Percentiles rank a stretch among this genome's conserved stretches.
phyloP scores from a whole-genome alignment of 2,113 vertebrate species.

The Toxotes chatareus region DNA sequence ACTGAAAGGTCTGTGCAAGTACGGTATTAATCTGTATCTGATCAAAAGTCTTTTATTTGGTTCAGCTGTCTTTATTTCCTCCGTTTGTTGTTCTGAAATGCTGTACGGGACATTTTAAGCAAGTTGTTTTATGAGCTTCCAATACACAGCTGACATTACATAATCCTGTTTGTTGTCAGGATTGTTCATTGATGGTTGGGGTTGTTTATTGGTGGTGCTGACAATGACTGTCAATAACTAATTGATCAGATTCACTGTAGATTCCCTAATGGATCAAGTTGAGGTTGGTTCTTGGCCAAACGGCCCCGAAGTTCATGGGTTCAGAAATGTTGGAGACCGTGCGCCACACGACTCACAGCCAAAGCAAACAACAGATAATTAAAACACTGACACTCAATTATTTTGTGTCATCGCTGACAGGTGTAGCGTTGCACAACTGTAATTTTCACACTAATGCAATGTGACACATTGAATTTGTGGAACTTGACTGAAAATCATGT shows the following conservation, averaged over 20 bases:
- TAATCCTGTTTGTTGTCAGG: slow-evolving; percentile 37
- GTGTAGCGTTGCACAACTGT: no score
- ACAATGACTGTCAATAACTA: slow-evolving; percentile 18
- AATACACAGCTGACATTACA: slow-evolving; percentile 32
- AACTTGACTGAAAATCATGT: no score
- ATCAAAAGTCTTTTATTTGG: slow-evolving; percentile 2
- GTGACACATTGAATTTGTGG: no score
- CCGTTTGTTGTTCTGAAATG: not conserved
- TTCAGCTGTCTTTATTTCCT: not conserved
- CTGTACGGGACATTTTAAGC: slow-evolving; percentile 26
- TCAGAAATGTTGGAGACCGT: not conserved
- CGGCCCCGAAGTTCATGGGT: not conserved
- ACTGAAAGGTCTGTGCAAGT: not conserved
- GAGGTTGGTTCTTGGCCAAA: not conserved
- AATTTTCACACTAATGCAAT: no score
- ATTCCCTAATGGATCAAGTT: not conserved
- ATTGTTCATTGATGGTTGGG: not conserved
- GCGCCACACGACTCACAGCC: no score
- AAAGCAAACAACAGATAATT: no score
- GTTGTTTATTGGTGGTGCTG: not conserved
- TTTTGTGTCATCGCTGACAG: no score
- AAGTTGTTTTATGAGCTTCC: not conserved
- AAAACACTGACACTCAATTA: no score
- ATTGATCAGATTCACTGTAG: slow-evolving; percentile 32
- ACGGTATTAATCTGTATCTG: not conserved